A percentile compares a stretch with the other conserved stretches of the same genome.
Conservation (phyloP, 2,797 vertebrate genomes). For the Spondyliosoma cantharus region DNA sequence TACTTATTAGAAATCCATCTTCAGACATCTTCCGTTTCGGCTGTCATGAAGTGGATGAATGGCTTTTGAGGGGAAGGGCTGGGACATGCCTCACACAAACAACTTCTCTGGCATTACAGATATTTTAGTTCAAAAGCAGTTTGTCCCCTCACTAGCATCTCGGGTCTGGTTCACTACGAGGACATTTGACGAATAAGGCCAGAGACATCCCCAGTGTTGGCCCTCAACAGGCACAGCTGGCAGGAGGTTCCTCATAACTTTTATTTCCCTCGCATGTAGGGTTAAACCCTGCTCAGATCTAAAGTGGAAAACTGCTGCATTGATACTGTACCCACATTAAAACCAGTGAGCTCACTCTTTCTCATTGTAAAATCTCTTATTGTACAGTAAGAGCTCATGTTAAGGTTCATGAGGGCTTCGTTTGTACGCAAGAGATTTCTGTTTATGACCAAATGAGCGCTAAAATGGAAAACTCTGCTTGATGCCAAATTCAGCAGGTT, state of each 20-base stretch:
- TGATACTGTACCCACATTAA: constrained; percentile 35
- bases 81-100: no score
- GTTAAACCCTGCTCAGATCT: neutral
- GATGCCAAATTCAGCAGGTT: constrained; percentile 39
- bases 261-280: constrained; percentile 13
- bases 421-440: constrained; percentile 12
- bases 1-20: no score
- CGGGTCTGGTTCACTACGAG: constrained; percentile 12
- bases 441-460: constrained; percentile 27
- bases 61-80: no score
- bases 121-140: no score
- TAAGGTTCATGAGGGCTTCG: neutral
- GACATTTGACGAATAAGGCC: neutral
- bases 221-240: constrained; percentile 27
- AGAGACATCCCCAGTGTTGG: constrained; percentile 15
- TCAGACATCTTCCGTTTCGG: no score
- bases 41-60: no score
- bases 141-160: no score
- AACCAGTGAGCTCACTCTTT: constrained; percentile 35
- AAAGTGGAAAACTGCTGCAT: constrained; percentile 27
- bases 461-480: constrained; percentile 49
- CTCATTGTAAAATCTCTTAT: constrained; percentile 23
- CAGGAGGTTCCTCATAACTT: constrained; percentile 21
- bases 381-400: constrained; percentile 30
- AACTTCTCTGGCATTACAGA: no score